A percentile compares a stretch with the other conserved stretches of the same genome.
These are phyloP conservation scores for Podabrus alpinus DNA, from an alignment of 2,888 invertebrate genomes.

Conservation along the genomic window DNA sequence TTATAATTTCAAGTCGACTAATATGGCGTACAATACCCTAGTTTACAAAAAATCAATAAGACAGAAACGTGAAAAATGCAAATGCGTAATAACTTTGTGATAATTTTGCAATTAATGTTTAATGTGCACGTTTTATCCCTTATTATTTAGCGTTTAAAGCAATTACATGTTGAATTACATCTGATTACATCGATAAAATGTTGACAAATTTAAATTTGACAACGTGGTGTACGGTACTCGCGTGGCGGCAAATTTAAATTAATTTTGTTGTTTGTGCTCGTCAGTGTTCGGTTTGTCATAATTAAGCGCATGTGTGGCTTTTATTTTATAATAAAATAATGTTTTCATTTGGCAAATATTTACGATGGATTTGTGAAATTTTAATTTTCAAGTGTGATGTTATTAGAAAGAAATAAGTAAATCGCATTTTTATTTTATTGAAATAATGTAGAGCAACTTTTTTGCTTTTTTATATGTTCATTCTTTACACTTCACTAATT, in stretches of 20 bases:
- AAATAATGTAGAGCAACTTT: not conserved
- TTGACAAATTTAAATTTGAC: not conserved
- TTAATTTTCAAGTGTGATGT: not conserved
- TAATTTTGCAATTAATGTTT: not conserved
- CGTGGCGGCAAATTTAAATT: not conserved
- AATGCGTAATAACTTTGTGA: not conserved
- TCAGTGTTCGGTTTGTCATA: not conserved
- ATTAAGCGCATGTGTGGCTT: slow-evolving; percentile 2
- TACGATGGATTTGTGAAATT: not conserved
- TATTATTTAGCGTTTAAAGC: not conserved
- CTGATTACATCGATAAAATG: not conserved
- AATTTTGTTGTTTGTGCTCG: not conserved
- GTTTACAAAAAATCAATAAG: not conserved
- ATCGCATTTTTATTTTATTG: not conserved
- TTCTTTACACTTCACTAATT: not conserved
- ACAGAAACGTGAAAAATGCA: not conserved
- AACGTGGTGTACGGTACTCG: not conserved
- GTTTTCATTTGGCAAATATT: not conserved
- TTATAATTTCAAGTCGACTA: not conserved
- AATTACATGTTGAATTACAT: not conserved
- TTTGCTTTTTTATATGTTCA: not conserved
- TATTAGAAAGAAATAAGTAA: not conserved
- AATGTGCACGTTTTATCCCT: not conserved
- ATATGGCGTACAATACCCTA: not conserved
- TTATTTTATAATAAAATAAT: not conserved